Base-by-base conservation (phyloP, 2,797 vertebrate genomes). In the Malurus splendens region DNA sequence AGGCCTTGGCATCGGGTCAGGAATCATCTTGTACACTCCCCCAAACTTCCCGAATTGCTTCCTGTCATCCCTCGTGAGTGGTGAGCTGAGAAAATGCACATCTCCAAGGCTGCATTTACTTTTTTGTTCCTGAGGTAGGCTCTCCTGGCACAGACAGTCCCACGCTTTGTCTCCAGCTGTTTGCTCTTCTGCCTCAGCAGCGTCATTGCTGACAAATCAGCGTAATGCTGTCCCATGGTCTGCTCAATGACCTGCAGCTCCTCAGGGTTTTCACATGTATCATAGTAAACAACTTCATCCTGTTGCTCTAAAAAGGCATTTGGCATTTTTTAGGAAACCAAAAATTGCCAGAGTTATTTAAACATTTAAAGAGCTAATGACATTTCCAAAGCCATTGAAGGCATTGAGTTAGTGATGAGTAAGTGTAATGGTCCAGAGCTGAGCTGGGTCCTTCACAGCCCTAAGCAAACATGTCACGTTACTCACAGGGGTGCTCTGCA, bases 221-320 rank as follows among this genome's bases (percentile, higher is more conserved):
- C 41, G 24, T 95, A 92, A 82, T 85, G 90, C 47, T 83, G 95
- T 93, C 87, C 95, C 70, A 64, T 88, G 3, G 60, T 87, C 54
- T 93, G 93, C 56, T 96, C 92, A 81, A 97, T 41, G 73, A 96
- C 97, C 90, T 97, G 95, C 79, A 99, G 97, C 92, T 99, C 98
- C 95, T 98, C 98, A 0, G 97, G 98, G 79, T 98, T 98, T 96
- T 99, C 98, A 93, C 98, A 99, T 8, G 98, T 98, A 76, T 99
- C 98, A 1, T 99, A 99, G 94, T 99, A 99, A 90, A 99, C 97
- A 91, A 99, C 99, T 97, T 99, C 98, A 86, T 99, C 98, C 93
- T 98, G 98, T 96, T 98, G 97, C 79, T 99, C 98, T 99, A 94
- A 85, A 96, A 96, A 96, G 86, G 81, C 42, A 96, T 92, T 72